These are phyloP conservation scores for Cirrhinus mrigala DNA, from an alignment of 2,797 vertebrate genomes.

Conservation along the genomic window DNA sequence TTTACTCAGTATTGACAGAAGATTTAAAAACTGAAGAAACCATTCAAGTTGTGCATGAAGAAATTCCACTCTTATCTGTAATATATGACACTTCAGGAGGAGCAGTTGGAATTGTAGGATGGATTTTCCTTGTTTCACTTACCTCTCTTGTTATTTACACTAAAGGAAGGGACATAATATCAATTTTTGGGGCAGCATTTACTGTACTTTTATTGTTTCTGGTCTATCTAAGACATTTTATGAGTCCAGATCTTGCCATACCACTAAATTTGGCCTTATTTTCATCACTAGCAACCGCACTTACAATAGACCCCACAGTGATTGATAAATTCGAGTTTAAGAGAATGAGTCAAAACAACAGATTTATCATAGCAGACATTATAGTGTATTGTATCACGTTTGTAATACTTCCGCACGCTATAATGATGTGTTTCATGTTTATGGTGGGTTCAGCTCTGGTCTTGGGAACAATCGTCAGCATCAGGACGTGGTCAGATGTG, in stretches of 20 bases:
- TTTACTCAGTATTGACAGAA: neutral
- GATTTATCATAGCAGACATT: rapidly evolving
- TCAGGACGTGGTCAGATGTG: constrained; percentile 11
- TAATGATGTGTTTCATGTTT: neutral
- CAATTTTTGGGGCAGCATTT: neutral
- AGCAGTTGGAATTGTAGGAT: no score
- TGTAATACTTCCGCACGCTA: neutral
- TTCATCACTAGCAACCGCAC: rapidly evolving
- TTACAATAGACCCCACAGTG: neutral
- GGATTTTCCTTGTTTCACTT: neutral
- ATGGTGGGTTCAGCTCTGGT: neutral
- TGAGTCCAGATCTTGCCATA: neutral
- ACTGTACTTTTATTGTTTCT: neutral
- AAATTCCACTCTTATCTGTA: neutral
- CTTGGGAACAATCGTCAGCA: neutral
- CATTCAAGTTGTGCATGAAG: neutral
- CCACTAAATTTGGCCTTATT: neutral
- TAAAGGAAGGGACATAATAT: rapidly evolving
- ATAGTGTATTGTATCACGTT: neutral
- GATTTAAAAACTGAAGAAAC: neutral
- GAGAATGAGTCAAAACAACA: rapidly evolving
- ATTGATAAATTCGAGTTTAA: rapidly evolving
- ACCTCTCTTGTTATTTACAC: neutral
- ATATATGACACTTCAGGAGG: neutral
- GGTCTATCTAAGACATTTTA: neutral